Evolutionary conservation across 2,888 invertebrate species (phyloP), one percentile per base, ranked within the genome.

Genomic region (Hartigia nigra): DNA sequence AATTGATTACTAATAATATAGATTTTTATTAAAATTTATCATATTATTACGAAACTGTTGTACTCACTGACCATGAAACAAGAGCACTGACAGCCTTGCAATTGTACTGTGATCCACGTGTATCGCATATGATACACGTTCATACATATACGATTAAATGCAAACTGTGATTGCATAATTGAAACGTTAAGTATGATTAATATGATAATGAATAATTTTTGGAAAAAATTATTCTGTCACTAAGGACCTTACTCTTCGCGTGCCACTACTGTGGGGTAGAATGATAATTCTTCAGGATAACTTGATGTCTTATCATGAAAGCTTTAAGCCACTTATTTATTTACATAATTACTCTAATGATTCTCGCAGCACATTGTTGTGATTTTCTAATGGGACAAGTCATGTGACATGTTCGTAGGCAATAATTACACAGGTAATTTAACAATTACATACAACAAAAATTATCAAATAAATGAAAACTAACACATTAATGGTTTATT

Each of bases 81-180:
- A 84, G 81, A 83, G 82, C 81, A 82, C 83, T 79, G 80, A 76
- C 75, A 84, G 83, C 83, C 86, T 86, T 84, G 86, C 84, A 86
- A 88, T 84, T 85, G 83, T 81, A 88, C 89, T 89, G 88, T 89
- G 88, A 89, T 88, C 81, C 85, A 82, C 79, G 76, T 74, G 74
- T 55, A 37, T 78, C 70, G 76, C 76, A 31, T 34, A 23, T 31
- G 34, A 72, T 72, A 72, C 32, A 72, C 72, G 72, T 31, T 32
- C 32, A 23, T 55, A 55, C 72, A 14, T 72, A 77, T 75, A 79
- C 76, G 70, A 81, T 79, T 79, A 77, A 77, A 79, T 76, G 55
- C 74, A 74, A 78, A 72, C 72, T 72, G 72, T 72, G 72, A 72
- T 72, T 31, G 72, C 72, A 72, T 34, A 72, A 32, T 72, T 14